Percentiles rank a stretch among this genome's conserved stretches.
Evolutionary conservation across 2,797 vertebrate species (phyloP).

Genomic region (Oreochromis mossambicus): DNA sequence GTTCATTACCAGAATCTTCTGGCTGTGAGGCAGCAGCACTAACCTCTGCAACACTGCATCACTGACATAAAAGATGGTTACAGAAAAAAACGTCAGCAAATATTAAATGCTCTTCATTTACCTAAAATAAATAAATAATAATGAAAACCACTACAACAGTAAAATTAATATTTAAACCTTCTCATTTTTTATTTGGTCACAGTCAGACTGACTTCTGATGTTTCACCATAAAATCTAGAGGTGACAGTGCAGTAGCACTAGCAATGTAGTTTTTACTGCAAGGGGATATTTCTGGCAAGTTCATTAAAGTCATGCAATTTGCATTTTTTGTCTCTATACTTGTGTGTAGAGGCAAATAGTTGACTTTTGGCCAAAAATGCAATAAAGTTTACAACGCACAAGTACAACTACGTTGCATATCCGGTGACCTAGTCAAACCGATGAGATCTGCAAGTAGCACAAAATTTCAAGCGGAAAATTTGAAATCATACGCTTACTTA

Average conservation of each 20-base stretch:
- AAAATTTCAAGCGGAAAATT: neutral
- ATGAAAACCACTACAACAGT: neutral
- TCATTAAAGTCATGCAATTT: neutral
- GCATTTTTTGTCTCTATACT: neutral
- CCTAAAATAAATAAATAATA: neutral
- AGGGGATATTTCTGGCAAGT: neutral
- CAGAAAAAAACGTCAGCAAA: neutral
- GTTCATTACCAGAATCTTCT: neutral
- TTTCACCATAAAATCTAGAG: neutral
- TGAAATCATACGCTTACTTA: neutral
- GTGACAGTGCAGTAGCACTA: neutral
- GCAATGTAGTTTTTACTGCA: neutral
- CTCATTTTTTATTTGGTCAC: neutral
- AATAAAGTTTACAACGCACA: neutral
- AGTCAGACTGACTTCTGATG: neutral
- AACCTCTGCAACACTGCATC: neutral
- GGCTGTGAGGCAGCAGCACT: neutral
- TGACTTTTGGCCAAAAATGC: neutral
- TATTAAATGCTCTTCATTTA: neutral
- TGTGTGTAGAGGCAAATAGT: neutral
- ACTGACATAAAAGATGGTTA: neutral
- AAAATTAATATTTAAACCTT: neutral
- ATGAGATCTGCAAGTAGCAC: neutral
- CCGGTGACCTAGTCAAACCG: neutral
- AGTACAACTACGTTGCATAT: neutral